These are phyloP conservation scores for Bradypodion ventrale DNA, from an alignment of 2,797 vertebrate species.

Conservation along the genomic window DNA sequence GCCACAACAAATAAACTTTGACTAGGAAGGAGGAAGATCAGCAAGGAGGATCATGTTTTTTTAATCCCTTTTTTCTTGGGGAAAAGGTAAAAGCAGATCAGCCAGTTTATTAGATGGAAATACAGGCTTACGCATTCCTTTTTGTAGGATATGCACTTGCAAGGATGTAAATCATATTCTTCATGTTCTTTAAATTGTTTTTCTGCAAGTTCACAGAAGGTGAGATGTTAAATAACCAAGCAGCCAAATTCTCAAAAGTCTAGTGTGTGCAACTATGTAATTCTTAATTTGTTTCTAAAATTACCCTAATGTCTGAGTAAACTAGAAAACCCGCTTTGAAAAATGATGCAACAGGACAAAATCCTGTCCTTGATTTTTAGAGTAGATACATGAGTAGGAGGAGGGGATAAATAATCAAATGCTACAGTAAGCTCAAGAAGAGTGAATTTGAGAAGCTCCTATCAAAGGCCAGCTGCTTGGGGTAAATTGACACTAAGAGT, in stretches of 20 bases:
- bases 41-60: slow-evolving; percentile 75
- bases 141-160: slow-evolving; percentile 57
- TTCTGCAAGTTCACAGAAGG: slow-evolving; percentile 29
- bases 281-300: slow-evolving; percentile 48
- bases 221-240: background rate
- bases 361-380: slow-evolving; percentile 61
- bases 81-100: slow-evolving; percentile 68
- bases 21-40: slow-evolving; percentile 75
- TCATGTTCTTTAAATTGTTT: slow-evolving; percentile 22
- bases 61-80: slow-evolving; percentile 57
- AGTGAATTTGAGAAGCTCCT: slow-evolving; percentile 85
- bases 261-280: slow-evolving; percentile 20
- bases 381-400: slow-evolving; percentile 73
- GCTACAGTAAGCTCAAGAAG: slow-evolving; percentile 77
- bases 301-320: slow-evolving; percentile 64
- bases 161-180: slow-evolving; percentile 28
- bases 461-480: slow-evolving; percentile 85
- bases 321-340: slow-evolving; percentile 68
- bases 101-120: slow-evolving; percentile 70
- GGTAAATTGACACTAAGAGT: slow-evolving; percentile 80
- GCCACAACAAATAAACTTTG: slow-evolving; percentile 82
- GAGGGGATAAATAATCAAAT: slow-evolving; percentile 78
- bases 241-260: slow-evolving; percentile 3
- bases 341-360: slow-evolving; percentile 49
- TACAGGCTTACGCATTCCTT: slow-evolving; percentile 53